Conservation (phyloP, 37 sponge, comb jelly and placozoan genomes). For the Chondrosia reniformis region DNA sequence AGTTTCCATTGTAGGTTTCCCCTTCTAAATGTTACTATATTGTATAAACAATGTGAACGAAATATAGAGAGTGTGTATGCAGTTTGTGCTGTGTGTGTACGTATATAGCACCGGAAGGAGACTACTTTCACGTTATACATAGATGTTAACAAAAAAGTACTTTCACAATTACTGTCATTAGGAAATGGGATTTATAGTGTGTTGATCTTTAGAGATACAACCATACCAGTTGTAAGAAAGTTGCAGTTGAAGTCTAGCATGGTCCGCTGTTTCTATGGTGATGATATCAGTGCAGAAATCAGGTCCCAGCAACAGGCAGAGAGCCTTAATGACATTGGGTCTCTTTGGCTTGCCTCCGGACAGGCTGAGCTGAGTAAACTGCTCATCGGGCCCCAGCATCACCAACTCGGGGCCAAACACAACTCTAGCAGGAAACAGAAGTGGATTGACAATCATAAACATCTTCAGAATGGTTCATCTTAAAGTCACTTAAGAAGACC, state of each 20-base stretch:
- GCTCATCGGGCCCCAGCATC: slow-evolving; percentile 98
- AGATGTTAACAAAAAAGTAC: too few relatives aligned
- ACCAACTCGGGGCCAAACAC: slow-evolving; percentile 98
- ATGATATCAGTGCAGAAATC: slow-evolving; percentile 99
- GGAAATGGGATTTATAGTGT: background rate
- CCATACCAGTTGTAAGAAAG: slow-evolving; percentile 97
- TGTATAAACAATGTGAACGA: background rate
- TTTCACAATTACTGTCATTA: too few relatives aligned
- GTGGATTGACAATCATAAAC: too few relatives aligned
- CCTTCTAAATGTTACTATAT: background rate
- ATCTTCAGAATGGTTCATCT: too few relatives aligned
- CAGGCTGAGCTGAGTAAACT: slow-evolving; percentile 98
- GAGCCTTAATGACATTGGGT: slow-evolving; percentile 95
- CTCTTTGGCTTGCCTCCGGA: slow-evolving; percentile 99
- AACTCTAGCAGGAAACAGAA: slow-evolving; percentile 50
- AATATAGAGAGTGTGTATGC: background rate
- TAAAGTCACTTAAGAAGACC: too few relatives aligned
- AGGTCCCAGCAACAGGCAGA: slow-evolving; percentile 97
- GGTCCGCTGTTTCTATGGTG: slow-evolving; percentile 98
- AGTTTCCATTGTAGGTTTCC: too few relatives aligned
- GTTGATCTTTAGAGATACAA: too few relatives aligned
- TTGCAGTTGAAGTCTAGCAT: slow-evolving; percentile 95
- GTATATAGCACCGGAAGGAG: background rate
- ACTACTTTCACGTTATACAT: too few relatives aligned
- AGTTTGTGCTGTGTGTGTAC: background rate